Conservation (phyloP, 30 jellyfish, hydroid and myxozoan genomes). For the Catostylus mosaicus region DNA sequence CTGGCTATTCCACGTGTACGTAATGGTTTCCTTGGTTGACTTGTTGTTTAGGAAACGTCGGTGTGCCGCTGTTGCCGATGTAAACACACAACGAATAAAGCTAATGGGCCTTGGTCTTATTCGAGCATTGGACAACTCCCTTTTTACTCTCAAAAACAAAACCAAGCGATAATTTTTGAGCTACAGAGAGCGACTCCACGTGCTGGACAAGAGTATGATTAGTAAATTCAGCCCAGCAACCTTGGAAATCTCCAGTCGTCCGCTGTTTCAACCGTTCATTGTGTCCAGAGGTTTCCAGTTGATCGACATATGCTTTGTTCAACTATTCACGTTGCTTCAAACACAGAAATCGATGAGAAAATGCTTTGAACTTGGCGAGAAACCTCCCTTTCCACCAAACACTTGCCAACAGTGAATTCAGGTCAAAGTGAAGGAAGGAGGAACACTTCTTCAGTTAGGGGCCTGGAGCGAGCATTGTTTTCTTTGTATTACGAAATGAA, state of each 20-base stretch:
- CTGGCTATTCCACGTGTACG: conserved; percentile 20
- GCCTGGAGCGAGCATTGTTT: conserved; percentile 62
- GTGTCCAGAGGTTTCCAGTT: background rate
- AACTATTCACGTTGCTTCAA: background rate
- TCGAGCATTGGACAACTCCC: background rate
- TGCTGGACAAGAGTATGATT: background rate
- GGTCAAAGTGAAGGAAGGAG: conserved; percentile 70
- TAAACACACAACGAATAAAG: background rate
- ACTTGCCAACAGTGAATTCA: conserved; percentile 55
- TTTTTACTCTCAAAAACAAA: background rate
- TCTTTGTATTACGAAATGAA: conserved; percentile 40
- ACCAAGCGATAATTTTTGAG: background rate
- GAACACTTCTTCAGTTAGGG: conserved; percentile 57
- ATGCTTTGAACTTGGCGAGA: conserved; percentile 8
- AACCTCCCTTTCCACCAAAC: conserved; percentile 41
- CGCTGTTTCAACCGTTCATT: background rate
- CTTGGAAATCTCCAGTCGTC: background rate
- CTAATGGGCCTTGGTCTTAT: background rate
- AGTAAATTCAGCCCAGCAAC: background rate
- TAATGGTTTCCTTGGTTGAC: conserved; percentile 23
- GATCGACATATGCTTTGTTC: background rate
- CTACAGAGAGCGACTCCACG: background rate
- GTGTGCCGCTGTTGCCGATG: conserved; percentile 16
- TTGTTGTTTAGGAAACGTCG: conserved; percentile 17
- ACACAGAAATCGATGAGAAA: background rate